Percentiles rank a stretch among this genome's conserved stretches.
These are phyloP conservation scores for Ochropacha duplaris DNA, from an alignment of 2,888 invertebrate species.

Conservation along the genomic window DNA sequence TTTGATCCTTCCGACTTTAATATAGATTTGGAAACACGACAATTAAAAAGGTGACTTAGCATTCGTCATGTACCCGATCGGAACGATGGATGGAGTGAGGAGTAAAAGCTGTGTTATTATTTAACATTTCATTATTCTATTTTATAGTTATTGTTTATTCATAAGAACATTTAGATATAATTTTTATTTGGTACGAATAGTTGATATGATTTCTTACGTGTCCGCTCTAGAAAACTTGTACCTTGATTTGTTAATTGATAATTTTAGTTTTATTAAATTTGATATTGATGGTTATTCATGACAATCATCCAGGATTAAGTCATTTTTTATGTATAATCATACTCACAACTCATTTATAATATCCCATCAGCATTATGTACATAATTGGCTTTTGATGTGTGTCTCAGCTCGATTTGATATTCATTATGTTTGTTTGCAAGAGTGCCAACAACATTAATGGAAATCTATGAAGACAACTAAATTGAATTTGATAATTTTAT, in stretches of 20 bases:
- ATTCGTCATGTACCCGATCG: conserved; percentile 65
- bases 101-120: conserved; percentile 81
- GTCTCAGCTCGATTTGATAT: conserved; percentile 65
- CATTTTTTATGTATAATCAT: conserved; percentile 32
- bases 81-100: conserved; percentile 67
- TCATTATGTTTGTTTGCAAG: conserved; percentile 75
- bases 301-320: conserved; percentile 53
- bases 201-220: conserved; percentile 70
- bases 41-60: conserved; percentile 53
- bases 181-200: conserved; percentile 79
- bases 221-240: conserved; percentile 75
- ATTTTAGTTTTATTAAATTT: conserved; percentile 71
- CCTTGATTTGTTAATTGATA: conserved; percentile 76
- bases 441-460: conserved; percentile 73
- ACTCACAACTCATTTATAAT: conserved; percentile 34
- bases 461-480: conserved; percentile 53
- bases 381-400: conserved; percentile 54
- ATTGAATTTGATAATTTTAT: conserved; percentile 28
- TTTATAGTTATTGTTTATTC: conserved; percentile 81
- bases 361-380: conserved; percentile 48
- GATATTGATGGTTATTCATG: conserved; percentile 78
- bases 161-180: conserved; percentile 79
- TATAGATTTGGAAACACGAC: conserved; percentile 8
- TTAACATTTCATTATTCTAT: conserved; percentile 81
- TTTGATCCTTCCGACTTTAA: background rate